Evolutionary conservation across 1,140 invertebrate genomes (phyloP), one percentile per base, ranked within the genome.

Genomic region (Atta colombica): DNA sequence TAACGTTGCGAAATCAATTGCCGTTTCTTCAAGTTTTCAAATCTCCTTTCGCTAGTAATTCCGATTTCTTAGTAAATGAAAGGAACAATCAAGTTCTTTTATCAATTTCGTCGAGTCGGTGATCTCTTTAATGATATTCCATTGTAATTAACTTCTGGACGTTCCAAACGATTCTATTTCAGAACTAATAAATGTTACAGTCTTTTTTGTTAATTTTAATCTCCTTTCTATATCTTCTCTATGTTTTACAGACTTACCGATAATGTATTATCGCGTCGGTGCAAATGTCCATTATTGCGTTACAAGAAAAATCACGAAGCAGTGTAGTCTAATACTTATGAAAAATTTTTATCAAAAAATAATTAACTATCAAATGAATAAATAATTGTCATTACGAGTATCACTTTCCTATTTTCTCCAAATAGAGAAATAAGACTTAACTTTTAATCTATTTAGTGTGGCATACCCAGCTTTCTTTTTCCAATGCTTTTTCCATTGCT

Each of bases 81-180:
- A 60, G 16, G n/a, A 28, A 72, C n/a, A 45, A 12, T 14, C 7
- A 18, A 39, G 3, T 68, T 7, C 45, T 8, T 66, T 65, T n/a
- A n/a, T 58, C 77, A 69, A 2, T 45, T 28, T 35, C 14, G 25
- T 21, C 51, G 69, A 45, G 10, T 6, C 35, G 16, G 49, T 7
- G 28, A 66, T 28, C 53, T 74, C 39, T 49, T 84, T 74, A 61
- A 61, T 61, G 55, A 75, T 35, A 25, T 74, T 63, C 80, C 69
- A 35, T 75, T 75, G 55, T 75, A 84, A 84, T 84, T 74, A 84
- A 84, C 68, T 61, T 55, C 80, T 75, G 55, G 61, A 72, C 58
- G 66, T 61, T 60, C 12, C 55, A 4, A 84, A 39, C 35, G 55
- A n/a, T 82, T 51, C 39, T 69, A 39, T 82, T 60, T 49, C 80